Percentiles rank a stretch among this genome's conserved stretches.
phyloP scores from a whole-genome alignment of 1,140 invertebrate species.

The Macrotrachela quadricornifera region DNA sequence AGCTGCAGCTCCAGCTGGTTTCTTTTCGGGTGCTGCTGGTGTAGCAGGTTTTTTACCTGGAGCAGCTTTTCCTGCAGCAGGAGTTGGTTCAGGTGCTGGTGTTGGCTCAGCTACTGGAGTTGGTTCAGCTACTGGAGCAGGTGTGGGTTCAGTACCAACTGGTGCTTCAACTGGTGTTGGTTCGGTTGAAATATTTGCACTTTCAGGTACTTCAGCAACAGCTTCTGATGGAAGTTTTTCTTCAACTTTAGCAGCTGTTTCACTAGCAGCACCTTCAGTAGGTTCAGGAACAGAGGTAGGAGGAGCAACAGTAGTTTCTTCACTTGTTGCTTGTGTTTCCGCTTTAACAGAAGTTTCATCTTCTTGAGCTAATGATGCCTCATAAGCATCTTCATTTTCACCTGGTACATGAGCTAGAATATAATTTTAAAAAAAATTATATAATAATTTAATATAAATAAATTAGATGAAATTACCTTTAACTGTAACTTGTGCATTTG shows the following conservation, averaged over 20 bases:
- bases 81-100: too few relatives aligned
- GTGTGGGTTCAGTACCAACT: not conserved
- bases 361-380: not conserved
- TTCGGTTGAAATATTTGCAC: not conserved
- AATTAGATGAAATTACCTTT: constrained; percentile 47
- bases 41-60: too few relatives aligned
- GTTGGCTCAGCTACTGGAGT: not conserved
- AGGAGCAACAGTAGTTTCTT: not conserved
- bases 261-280: not conserved
- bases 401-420: too few relatives aligned
- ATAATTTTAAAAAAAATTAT: too few relatives aligned
- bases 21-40: not conserved
- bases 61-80: too few relatives aligned
- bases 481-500: constrained; percentile 72
- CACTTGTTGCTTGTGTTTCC: not conserved
- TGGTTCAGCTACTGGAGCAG: not conserved
- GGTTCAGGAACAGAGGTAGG: not conserved
- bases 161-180: not conserved
- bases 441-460: not conserved
- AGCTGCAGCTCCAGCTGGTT: too few relatives aligned
- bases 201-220: constrained; percentile 6
- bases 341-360: not conserved
- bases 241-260: not conserved
- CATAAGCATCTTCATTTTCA: not conserved
- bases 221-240: not conserved